Evolutionary conservation across 2,888 invertebrate genomes (phyloP).

Genomic region (Ischnura elegans): DNA sequence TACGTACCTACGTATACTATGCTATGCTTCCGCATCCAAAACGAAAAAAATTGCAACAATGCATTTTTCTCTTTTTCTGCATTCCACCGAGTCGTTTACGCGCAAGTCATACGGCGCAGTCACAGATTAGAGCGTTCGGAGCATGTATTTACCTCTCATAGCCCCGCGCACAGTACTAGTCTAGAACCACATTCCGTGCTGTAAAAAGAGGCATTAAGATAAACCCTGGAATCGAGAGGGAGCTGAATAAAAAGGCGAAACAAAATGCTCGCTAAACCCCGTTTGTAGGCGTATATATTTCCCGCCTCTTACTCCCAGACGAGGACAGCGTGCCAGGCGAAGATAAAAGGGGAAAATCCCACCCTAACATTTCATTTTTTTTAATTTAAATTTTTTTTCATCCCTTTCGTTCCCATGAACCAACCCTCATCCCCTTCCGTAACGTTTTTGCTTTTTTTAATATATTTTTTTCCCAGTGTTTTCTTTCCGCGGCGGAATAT

Average conservation of each 20-base stretch:
- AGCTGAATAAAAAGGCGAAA: neutral
- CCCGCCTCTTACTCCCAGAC: neutral
- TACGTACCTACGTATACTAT: neutral
- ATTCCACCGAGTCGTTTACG: neutral
- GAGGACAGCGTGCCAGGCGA: neutral
- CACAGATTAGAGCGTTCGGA: constrained; percentile 11
- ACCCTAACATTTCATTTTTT: neutral
- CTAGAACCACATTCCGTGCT: neutral
- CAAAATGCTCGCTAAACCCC: neutral
- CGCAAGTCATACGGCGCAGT: neutral
- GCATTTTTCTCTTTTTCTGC: neutral
- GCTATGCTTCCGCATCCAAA: neutral
- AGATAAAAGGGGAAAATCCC: constrained; percentile 44
- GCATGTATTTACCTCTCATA: neutral
- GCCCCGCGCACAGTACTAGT: neutral
- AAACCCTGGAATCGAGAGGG: constrained; percentile 27
- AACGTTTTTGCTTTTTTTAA: neutral
- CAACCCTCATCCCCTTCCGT: neutral
- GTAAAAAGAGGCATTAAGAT: constrained; percentile 27
- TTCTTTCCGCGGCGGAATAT: neutral
- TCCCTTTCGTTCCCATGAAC: too few relatives aligned
- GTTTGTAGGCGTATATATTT: constrained; percentile 19
- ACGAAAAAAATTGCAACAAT: neutral
- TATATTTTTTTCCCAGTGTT: neutral
- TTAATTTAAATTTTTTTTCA: too few relatives aligned